A percentile compares a stretch with the other conserved stretches of the same genome.
Evolutionary conservation across 2,888 invertebrate species (phyloP).

Genomic region (Lamellibrachia satsuma): DNA sequence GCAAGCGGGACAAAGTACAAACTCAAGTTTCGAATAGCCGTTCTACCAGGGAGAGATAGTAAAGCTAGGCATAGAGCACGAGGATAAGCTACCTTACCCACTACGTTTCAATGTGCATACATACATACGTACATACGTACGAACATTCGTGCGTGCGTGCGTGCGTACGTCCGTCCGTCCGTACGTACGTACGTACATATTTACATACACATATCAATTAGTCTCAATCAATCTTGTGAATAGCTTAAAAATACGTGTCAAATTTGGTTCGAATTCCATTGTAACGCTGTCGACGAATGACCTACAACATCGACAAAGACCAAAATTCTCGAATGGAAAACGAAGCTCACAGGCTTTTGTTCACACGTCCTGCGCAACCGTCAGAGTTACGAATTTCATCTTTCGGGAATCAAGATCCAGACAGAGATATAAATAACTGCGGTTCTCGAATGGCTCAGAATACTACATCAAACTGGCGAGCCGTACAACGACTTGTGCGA

Average conservation of each 20-base stretch:
- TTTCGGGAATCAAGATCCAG: constrained; percentile 6
- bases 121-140: too few species aligned
- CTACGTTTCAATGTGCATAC: too few species aligned
- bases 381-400: neutral
- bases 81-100: too few species aligned
- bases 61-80: too few species aligned
- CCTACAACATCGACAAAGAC: neutral
- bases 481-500: neutral
- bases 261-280: neutral
- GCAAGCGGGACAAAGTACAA: too few species aligned
- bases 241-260: neutral
- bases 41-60: too few species aligned
- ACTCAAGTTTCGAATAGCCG: too few species aligned
- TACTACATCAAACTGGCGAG: neutral
- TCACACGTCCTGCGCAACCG: neutral
- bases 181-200: neutral
- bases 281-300: neutral
- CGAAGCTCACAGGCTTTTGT: neutral
- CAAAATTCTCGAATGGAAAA: neutral
- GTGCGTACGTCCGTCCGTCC: too few species aligned
- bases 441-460: neutral
- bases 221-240: neutral
- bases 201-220: neutral
- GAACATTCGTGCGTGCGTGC: too few species aligned
- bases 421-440: neutral